A percentile compares a stretch with the other conserved stretches of the same genome.
Conservation (phyloP, 2,797 vertebrate genomes). For the Cuculus canorus region DNA sequence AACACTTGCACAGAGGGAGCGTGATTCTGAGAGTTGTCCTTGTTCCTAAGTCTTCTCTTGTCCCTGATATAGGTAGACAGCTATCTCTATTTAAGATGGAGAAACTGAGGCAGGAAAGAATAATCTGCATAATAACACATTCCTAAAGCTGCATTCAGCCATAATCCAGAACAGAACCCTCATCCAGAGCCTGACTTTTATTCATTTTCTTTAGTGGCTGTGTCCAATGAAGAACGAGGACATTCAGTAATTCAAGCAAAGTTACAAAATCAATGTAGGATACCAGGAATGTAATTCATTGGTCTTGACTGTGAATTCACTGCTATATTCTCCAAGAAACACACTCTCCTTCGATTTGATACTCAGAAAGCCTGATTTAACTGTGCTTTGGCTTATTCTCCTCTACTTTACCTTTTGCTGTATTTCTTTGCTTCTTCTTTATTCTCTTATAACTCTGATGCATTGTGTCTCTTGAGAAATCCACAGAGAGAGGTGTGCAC, state of each 20-base stretch:
- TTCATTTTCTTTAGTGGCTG: not conserved
- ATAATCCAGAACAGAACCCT: not conserved
- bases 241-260: not conserved
- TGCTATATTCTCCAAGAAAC: not conserved
- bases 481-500: not conserved
- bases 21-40: not conserved
- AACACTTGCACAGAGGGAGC: not conserved
- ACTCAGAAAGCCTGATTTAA: not conserved
- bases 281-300: not conserved
- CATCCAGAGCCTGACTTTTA: not conserved
- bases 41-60: not conserved
- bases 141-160: not conserved
- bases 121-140: not conserved
- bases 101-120: not conserved
- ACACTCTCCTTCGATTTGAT: not conserved
- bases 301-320: not conserved
- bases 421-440: conserved; percentile 18
- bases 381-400: not conserved
- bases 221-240: not conserved
- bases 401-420: not conserved
- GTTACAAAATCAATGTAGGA: not conserved
- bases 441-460: conserved; percentile 12
- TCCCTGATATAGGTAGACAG: not conserved
- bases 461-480: not conserved
- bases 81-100: not conserved